Evolutionary conservation across 2,888 invertebrate genomes (phyloP).

Genomic region (Augiades crinisus): DNA sequence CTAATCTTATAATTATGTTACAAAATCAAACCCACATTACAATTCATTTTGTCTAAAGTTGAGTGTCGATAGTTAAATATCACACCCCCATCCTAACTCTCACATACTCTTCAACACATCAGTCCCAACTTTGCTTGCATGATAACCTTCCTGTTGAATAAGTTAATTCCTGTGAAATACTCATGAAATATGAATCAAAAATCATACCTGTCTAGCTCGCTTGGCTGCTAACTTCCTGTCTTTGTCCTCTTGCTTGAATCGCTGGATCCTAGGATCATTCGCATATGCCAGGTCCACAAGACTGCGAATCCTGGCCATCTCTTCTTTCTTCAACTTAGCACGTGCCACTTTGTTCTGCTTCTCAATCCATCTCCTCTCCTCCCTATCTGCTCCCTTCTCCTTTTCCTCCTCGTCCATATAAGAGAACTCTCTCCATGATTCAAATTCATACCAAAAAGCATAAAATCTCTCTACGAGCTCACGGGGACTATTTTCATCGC

Average conservation of each 20-base stretch:
- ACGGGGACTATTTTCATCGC: constrained; percentile 87
- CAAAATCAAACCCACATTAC: no score
- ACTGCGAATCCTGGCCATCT: constrained; percentile 94
- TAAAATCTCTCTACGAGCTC: constrained; percentile 96
- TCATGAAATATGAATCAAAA: no score
- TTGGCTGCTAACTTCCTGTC: constrained; percentile 94
- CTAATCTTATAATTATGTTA: no score
- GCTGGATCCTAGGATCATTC: constrained; percentile 95
- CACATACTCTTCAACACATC: no score
- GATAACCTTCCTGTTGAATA: no score
- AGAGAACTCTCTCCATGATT: constrained; percentile 99
- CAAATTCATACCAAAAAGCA: constrained; percentile 98
- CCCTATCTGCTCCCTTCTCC: constrained; percentile 97
- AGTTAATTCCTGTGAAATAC: no score
- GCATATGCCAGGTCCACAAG: constrained; percentile 97
- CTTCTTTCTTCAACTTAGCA: constrained; percentile 97
- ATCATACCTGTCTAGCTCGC: constrained; percentile 90
- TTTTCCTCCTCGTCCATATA: constrained; percentile 99
- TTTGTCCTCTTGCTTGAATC: constrained; percentile 96
- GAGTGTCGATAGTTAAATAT: no score
- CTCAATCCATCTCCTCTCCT: constrained; percentile 98
- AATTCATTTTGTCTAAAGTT: no score
- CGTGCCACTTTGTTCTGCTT: constrained; percentile 97
- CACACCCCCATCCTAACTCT: no score
- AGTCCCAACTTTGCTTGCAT: no score